Percentiles rank a stretch among this genome's conserved stretches.
These are phyloP conservation scores for Egretta garzetta DNA, from an alignment of 2,113 vertebrate genomes.

Conservation along the genomic window DNA sequence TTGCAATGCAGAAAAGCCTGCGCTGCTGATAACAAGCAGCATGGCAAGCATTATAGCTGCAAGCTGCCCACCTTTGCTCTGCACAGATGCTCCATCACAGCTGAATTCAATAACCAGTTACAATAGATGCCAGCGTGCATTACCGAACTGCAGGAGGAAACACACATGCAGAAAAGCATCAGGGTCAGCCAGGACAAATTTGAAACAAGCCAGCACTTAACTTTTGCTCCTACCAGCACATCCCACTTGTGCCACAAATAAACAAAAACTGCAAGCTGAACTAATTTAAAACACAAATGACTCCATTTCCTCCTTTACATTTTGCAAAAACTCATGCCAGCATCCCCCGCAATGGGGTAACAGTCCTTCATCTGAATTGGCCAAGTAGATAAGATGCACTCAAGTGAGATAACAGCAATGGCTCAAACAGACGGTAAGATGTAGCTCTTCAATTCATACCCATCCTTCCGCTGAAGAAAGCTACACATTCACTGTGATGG, in stretches of 20 bases:
- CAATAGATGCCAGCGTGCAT: background rate
- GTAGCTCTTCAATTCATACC: background rate
- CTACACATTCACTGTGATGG: accelerated
- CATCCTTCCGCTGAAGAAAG: background rate
- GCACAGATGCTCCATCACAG: background rate
- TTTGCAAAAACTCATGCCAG: background rate
- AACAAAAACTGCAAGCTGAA: background rate
- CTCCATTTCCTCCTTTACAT: background rate
- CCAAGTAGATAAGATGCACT: background rate
- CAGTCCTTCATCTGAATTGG: background rate
- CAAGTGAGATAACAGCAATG: background rate
- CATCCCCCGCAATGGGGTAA: background rate
- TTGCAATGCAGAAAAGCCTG: constrained; percentile 43
- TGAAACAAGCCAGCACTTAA: background rate
- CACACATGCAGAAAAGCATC: accelerated
- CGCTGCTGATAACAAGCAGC: background rate
- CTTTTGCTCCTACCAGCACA: background rate
- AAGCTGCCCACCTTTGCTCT: background rate
- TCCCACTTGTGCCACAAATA: constrained; percentile 17
- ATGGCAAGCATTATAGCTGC: background rate
- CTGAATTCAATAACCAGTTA: background rate
- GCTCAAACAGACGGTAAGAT: background rate
- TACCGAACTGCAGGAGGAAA: background rate
- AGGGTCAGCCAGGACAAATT: accelerated
- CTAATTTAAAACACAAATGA: constrained; percentile 8